Conservation (phyloP, 2,888 invertebrate genomes). For the Drosophila stalkeri region DNA sequence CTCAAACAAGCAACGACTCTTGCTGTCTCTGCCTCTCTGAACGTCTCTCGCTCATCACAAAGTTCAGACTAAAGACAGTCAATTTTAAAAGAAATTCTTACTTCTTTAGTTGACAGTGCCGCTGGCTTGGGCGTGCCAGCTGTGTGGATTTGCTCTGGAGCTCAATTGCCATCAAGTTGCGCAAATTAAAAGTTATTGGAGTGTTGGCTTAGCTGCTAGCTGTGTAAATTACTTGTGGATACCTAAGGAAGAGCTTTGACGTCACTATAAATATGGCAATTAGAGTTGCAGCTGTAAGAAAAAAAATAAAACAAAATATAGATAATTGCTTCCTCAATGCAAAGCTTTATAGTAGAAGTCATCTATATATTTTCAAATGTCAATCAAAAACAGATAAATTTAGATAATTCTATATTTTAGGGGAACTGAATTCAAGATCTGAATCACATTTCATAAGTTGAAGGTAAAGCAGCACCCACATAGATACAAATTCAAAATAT, state of each 20-base stretch:
- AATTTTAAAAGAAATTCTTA: constrained; percentile 53
- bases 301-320: neutral
- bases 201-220: constrained; percentile 41
- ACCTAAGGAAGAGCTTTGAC: constrained; percentile 9
- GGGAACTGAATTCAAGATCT: neutral
- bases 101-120: constrained; percentile 32
- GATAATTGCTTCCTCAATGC: neutral
- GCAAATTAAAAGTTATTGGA: constrained; percentile 63
- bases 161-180: constrained; percentile 34
- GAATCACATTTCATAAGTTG: neutral
- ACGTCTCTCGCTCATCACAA: constrained; percentile 47
- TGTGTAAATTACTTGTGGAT: constrained; percentile 22
- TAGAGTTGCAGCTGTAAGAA: neutral
- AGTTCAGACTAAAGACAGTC: constrained; percentile 67
- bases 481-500: constrained; percentile 1
- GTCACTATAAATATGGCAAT: neutral
- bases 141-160: constrained; percentile 1
- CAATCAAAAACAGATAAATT: neutral
- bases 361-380: neutral
- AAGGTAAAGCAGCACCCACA: constrained; percentile 12
- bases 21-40: neutral
- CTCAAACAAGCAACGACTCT: constrained; percentile 59
- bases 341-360: neutral
- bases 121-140: constrained; percentile 16
- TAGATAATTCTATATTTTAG: neutral